A percentile compares a stretch with the other conserved stretches of the same genome.
phyloP scores from a whole-genome alignment of 2,888 invertebrate genomes.

The Ochlodes sylvanus region DNA sequence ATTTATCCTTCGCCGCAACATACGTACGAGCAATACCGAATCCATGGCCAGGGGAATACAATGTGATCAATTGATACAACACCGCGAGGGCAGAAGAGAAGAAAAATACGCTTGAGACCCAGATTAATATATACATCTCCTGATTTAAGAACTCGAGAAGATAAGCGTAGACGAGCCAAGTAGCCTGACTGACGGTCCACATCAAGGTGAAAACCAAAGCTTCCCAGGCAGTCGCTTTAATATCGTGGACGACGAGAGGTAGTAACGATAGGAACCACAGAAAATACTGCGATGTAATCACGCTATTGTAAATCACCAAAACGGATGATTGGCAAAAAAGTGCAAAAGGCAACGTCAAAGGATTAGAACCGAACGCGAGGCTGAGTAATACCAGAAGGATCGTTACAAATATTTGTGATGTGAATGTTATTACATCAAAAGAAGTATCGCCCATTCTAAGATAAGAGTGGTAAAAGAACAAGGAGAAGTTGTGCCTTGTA shows the following conservation, averaged over 20 bases:
- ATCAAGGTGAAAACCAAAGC: slow-evolving; percentile 79
- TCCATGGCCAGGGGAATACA: slow-evolving; percentile 65
- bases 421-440: slow-evolving; percentile 86
- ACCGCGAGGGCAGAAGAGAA: slow-evolving; percentile 92
- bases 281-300: slow-evolving; percentile 98
- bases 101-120: slow-evolving; percentile 93
- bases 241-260: slow-evolving; percentile 91
- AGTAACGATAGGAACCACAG: slow-evolving; percentile 97
- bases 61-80: slow-evolving; percentile 83
- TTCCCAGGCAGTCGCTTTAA: slow-evolving; percentile 82
- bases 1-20: slow-evolving; percentile 40
- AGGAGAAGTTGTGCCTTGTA: slow-evolving; percentile 97
- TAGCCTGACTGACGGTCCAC: slow-evolving; percentile 90
- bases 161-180: slow-evolving; percentile 97
- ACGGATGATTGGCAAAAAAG: slow-evolving; percentile 93
- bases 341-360: slow-evolving; percentile 91
- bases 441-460: slow-evolving; percentile 86
- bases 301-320: slow-evolving; percentile 97
- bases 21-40: slow-evolving; percentile 56
- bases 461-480: slow-evolving; percentile 97
- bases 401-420: slow-evolving; percentile 85
- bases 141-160: slow-evolving; percentile 94
- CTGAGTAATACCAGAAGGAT: slow-evolving; percentile 86
- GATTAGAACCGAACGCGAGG: slow-evolving; percentile 87
- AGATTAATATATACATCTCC: slow-evolving; percentile 93